phyloP scores from a whole-genome alignment of 2,888 invertebrate species.

The Spisula subtruncata region DNA sequence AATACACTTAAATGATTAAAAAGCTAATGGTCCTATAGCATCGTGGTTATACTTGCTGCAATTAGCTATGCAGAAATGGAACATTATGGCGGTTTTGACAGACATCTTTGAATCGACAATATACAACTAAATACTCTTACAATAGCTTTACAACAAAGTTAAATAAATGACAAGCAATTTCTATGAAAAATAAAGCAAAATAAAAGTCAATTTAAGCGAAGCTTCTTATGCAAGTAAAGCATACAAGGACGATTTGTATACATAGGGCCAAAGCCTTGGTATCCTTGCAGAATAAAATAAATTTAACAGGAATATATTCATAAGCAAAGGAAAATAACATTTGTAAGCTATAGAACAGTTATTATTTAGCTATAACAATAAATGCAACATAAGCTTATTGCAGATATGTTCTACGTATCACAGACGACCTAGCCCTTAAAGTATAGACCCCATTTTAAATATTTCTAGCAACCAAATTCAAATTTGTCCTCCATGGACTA shows the following conservation, averaged over 20 bases:
- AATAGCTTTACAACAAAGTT: slow-evolving; percentile 1
- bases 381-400: background rate
- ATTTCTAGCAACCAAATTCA: background rate
- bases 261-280: background rate
- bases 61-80: too few species aligned
- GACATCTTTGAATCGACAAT: too few species aligned
- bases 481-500: background rate
- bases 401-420: background rate
- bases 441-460: background rate
- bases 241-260: background rate
- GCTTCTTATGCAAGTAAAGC: background rate
- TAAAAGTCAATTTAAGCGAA: slow-evolving; percentile 2
- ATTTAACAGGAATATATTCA: background rate
- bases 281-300: background rate
- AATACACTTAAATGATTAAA: too few species aligned
- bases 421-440: background rate
- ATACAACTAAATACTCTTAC: background rate
- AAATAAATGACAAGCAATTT: background rate
- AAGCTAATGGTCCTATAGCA: too few species aligned
- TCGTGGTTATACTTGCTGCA: too few species aligned
- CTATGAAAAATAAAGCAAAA: slow-evolving; percentile 10
- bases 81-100: too few species aligned
- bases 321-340: background rate
- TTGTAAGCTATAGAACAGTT: background rate
- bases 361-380: background rate